Evolutionary conservation across 2,888 invertebrate species (phyloP).

Genomic region (Metalampra italica): DNA sequence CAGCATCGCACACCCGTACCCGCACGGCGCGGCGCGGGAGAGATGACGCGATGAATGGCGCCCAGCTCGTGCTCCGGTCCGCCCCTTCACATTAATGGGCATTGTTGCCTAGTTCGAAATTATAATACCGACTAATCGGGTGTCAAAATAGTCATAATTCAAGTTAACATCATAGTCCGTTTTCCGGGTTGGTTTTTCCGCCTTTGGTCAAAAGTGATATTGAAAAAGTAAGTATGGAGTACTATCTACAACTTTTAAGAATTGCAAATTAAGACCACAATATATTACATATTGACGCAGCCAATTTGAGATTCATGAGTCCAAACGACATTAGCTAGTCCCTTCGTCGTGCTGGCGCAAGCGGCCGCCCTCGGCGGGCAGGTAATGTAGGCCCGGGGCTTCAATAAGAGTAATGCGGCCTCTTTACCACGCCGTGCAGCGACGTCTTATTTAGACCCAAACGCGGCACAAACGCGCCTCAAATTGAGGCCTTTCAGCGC

Average conservation of each 20-base stretch:
- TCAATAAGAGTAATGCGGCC: constrained; percentile 70
- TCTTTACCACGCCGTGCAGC: constrained; percentile 64
- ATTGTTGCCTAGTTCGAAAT: constrained; percentile 65
- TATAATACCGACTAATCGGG: constrained; percentile 53
- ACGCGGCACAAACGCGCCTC: constrained; percentile 56
- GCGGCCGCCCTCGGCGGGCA: constrained; percentile 50
- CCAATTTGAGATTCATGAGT: constrained; percentile 17
- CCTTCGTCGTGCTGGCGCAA: constrained; percentile 38
- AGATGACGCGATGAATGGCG: constrained; percentile 60
- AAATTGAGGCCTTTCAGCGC: constrained; percentile 74
- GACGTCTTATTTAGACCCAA: constrained; percentile 75
- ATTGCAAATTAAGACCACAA: no score
- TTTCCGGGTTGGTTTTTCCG: no score
- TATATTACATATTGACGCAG: not conserved
- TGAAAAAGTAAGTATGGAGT: no score
- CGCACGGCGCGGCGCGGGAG: constrained; percentile 8
- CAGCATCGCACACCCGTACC: no score
- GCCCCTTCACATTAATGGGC: constrained; percentile 62
- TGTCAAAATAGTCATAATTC: constrained; percentile 38
- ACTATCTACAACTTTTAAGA: no score
- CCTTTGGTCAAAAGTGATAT: no score
- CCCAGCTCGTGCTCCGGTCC: constrained; percentile 58
- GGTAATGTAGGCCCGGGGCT: constrained; percentile 64
- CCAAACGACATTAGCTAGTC: constrained; percentile 15
- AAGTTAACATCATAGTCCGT: not conserved